These are phyloP conservation scores for Micrastur ruficollis DNA, from an alignment of 2,797 vertebrate genomes.

Conservation along the genomic window DNA sequence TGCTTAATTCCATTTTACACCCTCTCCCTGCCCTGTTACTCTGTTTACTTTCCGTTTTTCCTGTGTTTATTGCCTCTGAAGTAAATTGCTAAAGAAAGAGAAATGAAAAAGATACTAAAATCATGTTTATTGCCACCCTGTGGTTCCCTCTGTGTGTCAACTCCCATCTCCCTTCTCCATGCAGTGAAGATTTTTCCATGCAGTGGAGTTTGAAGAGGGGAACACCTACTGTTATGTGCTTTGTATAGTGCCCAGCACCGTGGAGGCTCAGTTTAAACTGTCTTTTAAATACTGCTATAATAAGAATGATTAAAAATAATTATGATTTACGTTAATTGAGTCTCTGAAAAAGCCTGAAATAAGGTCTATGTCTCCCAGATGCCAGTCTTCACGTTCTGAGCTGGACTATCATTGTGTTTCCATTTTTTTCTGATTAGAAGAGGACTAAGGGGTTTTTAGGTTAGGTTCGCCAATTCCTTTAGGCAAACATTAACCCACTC, in stretches of 20 bases:
- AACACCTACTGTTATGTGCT: neutral
- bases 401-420: neutral
- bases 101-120: neutral
- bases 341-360: neutral
- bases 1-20: neutral
- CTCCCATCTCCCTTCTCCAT: neutral
- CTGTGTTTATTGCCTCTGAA: neutral
- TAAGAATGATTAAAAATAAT: neutral
- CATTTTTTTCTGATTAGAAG: neutral
- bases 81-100: neutral
- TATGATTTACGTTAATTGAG: neutral
- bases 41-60: neutral
- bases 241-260: neutral
- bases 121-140: neutral
- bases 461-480: neutral
- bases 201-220: neutral
- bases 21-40: neutral
- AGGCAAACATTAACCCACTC: neutral
- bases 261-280: neutral
- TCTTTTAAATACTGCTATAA: neutral
- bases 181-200: neutral
- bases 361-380: neutral
- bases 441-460: neutral
- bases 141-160: neutral
- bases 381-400: neutral